Evolutionary conservation across 2,888 invertebrate genomes (phyloP).

Genomic region (Mylabris sibirica): DNA sequence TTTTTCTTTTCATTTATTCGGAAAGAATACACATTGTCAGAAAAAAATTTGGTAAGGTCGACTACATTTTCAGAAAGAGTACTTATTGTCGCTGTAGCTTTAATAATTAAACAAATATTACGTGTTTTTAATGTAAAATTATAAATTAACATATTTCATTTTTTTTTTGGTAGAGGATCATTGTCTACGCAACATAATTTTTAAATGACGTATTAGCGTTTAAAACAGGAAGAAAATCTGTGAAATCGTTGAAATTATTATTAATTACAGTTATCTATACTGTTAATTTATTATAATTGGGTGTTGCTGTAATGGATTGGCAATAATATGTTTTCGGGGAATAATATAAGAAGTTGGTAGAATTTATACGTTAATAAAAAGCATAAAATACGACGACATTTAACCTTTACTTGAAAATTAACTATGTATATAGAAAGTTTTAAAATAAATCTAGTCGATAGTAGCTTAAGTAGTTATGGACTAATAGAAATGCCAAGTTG

Average conservation of each 20-base stretch:
- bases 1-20: not conserved
- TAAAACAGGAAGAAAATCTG: not conserved
- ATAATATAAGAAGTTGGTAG: slow-evolving; percentile 47
- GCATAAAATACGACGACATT: slow-evolving; percentile 53
- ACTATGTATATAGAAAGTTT: slow-evolving; percentile 56
- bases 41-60: not conserved
- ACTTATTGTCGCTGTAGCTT: too few species aligned
- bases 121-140: too few species aligned
- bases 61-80: not conserved
- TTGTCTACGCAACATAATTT: too few species aligned
- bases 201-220: not conserved
- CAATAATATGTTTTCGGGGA: slow-evolving; percentile 48
- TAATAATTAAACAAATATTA: too few species aligned
- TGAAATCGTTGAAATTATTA: not conserved
- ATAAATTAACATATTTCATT: too few species aligned
- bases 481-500: slow-evolving; percentile 62
- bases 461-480: slow-evolving; percentile 59
- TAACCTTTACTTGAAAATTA: slow-evolving; percentile 55
- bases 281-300: slow-evolving; percentile 30
- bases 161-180: too few species aligned
- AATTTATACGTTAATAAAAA: slow-evolving; percentile 51
- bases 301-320: slow-evolving; percentile 25
- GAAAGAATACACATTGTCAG: not conserved
- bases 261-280: not conserved
- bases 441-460: slow-evolving; percentile 55